Conservation (phyloP, 2,888 invertebrate species). For the Eupeodes latifasciatus region DNA sequence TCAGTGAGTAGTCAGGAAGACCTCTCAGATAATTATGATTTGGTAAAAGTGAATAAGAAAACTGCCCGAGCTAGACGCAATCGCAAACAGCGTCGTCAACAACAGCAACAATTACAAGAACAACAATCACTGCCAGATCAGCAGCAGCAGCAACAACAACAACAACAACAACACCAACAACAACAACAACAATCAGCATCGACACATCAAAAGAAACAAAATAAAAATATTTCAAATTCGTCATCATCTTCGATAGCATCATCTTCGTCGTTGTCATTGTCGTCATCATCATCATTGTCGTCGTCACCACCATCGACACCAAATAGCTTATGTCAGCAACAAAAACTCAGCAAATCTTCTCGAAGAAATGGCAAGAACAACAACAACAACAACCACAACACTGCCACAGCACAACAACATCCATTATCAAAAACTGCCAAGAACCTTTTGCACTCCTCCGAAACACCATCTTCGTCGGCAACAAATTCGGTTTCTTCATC, state of each 20-base stretch:
- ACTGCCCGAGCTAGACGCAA: constrained; percentile 60
- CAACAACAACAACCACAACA: constrained; percentile 20
- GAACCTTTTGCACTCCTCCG: constrained; percentile 42
- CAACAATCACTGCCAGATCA: constrained; percentile 42
- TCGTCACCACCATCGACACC: constrained; percentile 49
- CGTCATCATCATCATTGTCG: constrained; percentile 28
- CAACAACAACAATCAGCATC: constrained; percentile 28
- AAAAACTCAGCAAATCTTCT: constrained; percentile 50
- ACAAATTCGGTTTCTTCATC: constrained; percentile 80
- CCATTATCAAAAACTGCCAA: constrained; percentile 60
- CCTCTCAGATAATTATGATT: constrained; percentile 77
- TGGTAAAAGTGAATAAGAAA: constrained; percentile 64
- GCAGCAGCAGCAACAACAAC: constrained; percentile 8
- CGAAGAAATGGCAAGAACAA: constrained; percentile 56
- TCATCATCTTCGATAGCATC: constrained; percentile 50
- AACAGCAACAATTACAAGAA: constrained; percentile 63
- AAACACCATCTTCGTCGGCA: constrained; percentile 78
- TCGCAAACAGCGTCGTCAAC: constrained; percentile 67
- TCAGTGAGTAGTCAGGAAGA: constrained; percentile 80
- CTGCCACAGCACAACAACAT: constrained; percentile 62
- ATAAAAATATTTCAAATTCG: constrained; percentile 48
- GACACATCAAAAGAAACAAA: constrained; percentile 59
- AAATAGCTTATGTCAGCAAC: constrained; percentile 50
- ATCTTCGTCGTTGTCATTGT: background rate
- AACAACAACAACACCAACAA: constrained; percentile 30